phyloP scores from a whole-genome alignment of 2,797 vertebrate species.

The Spinibarbus caldwelli region DNA sequence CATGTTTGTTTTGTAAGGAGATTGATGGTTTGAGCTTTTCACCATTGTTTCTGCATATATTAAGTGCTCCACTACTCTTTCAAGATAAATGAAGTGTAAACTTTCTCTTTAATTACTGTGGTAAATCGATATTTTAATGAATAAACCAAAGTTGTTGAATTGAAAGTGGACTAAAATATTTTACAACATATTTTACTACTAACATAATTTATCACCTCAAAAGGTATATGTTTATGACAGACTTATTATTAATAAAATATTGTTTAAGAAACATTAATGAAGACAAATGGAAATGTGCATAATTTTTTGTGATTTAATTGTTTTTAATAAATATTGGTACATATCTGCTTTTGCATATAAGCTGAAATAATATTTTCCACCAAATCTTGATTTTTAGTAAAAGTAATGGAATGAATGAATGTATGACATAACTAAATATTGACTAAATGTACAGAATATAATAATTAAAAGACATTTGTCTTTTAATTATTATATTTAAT shows the following conservation, averaged over 20 bases:
- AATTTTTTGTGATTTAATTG: not conserved
- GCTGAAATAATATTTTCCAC: not conserved
- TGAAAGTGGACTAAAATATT: not conserved
- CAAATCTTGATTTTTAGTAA: not conserved
- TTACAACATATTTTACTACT: not conserved
- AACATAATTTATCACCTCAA: not conserved
- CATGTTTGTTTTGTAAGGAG: constrained; percentile 32
- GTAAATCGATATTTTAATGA: not conserved
- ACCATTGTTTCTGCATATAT: constrained; percentile 3
- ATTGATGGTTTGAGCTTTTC: constrained; percentile 29
- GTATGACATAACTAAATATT: not conserved
- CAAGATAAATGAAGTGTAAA: constrained; percentile 20
- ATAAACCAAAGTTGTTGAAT: constrained; percentile 3
- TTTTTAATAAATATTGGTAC: not conserved
- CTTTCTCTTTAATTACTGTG: constrained; percentile 17
- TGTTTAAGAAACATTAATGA: not conserved
- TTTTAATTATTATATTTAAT: too few species aligned
- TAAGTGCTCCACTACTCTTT: constrained; percentile 5
- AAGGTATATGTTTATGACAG: not conserved
- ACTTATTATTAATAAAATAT: not conserved
- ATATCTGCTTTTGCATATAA: not conserved
- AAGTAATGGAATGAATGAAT: not conserved
- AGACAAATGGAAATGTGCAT: not conserved
- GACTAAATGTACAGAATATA: not conserved
- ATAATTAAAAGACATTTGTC: not conserved